These are phyloP conservation scores for Thaleichthys pacificus DNA, from an alignment of 2,797 vertebrate species.

Conservation along the genomic window DNA sequence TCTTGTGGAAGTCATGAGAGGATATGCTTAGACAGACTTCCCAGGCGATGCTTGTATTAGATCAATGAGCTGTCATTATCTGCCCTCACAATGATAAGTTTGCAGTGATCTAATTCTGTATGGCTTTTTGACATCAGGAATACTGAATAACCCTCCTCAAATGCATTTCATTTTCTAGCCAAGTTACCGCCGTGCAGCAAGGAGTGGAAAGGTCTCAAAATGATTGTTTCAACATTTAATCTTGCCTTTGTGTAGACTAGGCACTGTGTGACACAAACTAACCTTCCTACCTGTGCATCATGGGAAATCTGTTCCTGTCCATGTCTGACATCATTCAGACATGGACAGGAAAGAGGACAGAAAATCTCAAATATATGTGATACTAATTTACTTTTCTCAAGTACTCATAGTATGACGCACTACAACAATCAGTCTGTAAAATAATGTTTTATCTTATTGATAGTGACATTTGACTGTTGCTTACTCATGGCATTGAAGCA, in stretches of 20 bases:
- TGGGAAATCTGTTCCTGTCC: constrained; percentile 7
- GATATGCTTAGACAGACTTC: background rate
- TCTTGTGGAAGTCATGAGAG: background rate
- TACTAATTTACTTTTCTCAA: background rate
- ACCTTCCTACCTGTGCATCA: constrained; percentile 8
- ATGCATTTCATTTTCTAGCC: constrained; percentile 42
- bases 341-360: constrained; percentile 6
- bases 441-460: background rate
- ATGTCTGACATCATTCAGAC: background rate
- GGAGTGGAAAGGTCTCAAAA: constrained; percentile 41
- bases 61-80: constrained; percentile 7
- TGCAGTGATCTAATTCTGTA: background rate
- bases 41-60: background rate
- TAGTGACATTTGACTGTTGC: background rate
- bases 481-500: background rate
- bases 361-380: constrained; percentile 4
- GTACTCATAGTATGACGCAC: background rate
- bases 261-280: constrained; percentile 18
- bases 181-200: constrained; percentile 41
- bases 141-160: constrained; percentile 14
- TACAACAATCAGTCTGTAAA: background rate
- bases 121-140: constrained; percentile 5
- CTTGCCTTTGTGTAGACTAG: background rate
- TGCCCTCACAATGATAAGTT: background rate
- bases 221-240: constrained; percentile 8